phyloP scores from a whole-genome alignment of 1,140 invertebrate species.

The Drosophila mojavensis region DNA sequence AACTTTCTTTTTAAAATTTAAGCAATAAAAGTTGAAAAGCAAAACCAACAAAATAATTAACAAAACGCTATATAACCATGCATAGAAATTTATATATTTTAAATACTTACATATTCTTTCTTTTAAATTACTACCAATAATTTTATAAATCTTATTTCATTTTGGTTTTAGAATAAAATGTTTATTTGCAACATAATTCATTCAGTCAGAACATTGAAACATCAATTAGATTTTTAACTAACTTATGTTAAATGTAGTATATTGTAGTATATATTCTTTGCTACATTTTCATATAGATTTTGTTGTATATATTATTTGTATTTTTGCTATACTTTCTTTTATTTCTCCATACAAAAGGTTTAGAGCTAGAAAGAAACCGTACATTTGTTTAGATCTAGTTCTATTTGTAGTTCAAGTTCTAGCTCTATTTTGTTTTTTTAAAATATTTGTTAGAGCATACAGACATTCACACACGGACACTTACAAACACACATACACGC shows the following conservation, averaged over 20 bases:
- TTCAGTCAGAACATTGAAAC: constrained; percentile 78
- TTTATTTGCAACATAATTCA: constrained; percentile 78
- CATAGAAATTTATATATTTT: constrained; percentile 4
- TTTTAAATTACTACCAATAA: background rate
- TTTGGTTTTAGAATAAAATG: constrained; percentile 65
- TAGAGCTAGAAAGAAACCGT: constrained; percentile 45
- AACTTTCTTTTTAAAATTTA: constrained; percentile 10
- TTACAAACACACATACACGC: constrained; percentile 37
- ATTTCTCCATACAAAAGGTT: constrained; percentile 21
- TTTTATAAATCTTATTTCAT: background rate
- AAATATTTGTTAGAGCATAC: background rate
- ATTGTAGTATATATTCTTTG: constrained; percentile 13
- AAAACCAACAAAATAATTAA: constrained; percentile 59
- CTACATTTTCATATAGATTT: constrained; percentile 21
- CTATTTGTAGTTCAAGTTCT: constrained; percentile 46
- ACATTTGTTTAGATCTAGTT: constrained; percentile 39
- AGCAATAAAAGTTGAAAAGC: constrained; percentile 10
- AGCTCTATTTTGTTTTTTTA: constrained; percentile 21
- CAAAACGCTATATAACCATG: constrained; percentile 24
- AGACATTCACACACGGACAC: constrained; percentile 40
- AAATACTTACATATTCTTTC: constrained; percentile 47
- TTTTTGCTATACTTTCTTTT: constrained; percentile 30
- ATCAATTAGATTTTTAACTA: constrained; percentile 75
- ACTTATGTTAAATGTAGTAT: constrained; percentile 50
- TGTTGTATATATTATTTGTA: constrained; percentile 18